Evolutionary conservation across 2,888 invertebrate genomes (phyloP).

Genomic region (Calephelis perditalis): DNA sequence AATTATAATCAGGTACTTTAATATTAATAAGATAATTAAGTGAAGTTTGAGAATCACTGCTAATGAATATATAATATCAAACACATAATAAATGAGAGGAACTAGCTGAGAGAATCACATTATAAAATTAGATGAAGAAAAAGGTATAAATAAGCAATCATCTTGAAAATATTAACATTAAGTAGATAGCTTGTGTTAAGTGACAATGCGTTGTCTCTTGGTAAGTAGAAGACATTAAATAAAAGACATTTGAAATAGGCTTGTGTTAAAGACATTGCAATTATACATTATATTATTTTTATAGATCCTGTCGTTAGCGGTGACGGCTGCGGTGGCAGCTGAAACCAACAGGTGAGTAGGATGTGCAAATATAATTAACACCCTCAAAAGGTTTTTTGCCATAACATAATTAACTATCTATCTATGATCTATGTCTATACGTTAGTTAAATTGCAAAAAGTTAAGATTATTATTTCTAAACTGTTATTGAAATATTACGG

Average conservation of each 20-base stretch:
- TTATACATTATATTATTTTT: constrained; percentile 32
- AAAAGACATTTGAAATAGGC: constrained; percentile 12
- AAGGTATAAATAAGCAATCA: constrained; percentile 68
- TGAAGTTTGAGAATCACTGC: constrained; percentile 57
- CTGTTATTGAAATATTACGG: too few relatives aligned
- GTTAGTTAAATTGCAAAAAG: too few relatives aligned
- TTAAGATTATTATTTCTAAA: too few relatives aligned
- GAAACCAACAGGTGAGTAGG: constrained; percentile 40
- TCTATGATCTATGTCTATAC: too few relatives aligned
- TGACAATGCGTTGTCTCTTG: constrained; percentile 62
- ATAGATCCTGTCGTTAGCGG: constrained; percentile 51
- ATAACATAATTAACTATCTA: too few relatives aligned
- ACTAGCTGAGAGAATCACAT: constrained; percentile 50
- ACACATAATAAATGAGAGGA: constrained; percentile 59
- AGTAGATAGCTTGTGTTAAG: constrained; percentile 48
- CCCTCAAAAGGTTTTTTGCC: too few relatives aligned
- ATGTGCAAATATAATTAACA: not conserved
- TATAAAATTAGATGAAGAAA: constrained; percentile 58
- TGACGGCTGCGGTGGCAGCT: constrained; percentile 55
- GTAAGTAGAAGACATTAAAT: constrained; percentile 42
- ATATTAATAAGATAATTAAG: constrained; percentile 30
- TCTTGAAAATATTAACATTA: constrained; percentile 57
- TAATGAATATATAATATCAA: constrained; percentile 51
- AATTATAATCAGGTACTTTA: not conserved
- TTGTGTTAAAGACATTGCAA: constrained; percentile 1